Base-by-base conservation (phyloP, 1,140 invertebrate genomes). In the Leptinotarsa lineolata region DNA sequence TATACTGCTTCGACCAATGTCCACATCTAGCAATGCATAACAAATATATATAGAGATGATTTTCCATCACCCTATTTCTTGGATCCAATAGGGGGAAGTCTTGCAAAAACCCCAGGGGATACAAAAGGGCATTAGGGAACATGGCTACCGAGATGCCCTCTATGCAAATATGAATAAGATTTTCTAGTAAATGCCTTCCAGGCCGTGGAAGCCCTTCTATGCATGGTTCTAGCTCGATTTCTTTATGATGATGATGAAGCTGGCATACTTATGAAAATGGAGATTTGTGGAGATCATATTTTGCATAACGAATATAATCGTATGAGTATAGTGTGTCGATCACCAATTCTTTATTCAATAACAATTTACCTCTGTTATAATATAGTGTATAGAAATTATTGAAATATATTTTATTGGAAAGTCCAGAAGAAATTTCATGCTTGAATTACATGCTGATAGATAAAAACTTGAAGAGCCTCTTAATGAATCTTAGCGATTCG, bases 21-120 rank as follows among this genome's bases (percentile, higher is more conserved):
- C 80, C 80, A 81, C 80, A 81, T 77, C 80, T 77, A 81, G 78
- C 78, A 81, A 81, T 81, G 80, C 80, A 81, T 81, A 80, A 80
- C 78, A 81, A 80, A 81, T 80, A 81, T 76, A 76, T 74, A 67
- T 74, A 77, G 75, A 78, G 74, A 80, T 78, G 69, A 71, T 68
- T 71, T 71, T 71, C 69, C 54, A 71, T 71, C 69, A 80, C 77
- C 75, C 78, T 78, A 73, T 75, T 78, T 73, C 75, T 74, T 70
- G 68, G 73, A 72, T 74, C 76, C 74, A 76, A 79, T 79, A 75
- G 72, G 68, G 72, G 73, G 72, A 65, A 72, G 68, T 58, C 61
- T 71, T 44, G 60, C 69, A 63, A 71, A 30, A 73, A 64, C 74
- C 78, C 73, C 69, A 48, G 67, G 74, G 75, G 72, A 70, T 67